A percentile compares a stretch with the other conserved stretches of the same genome.
These are phyloP conservation scores for Venusia cambrica DNA, from an alignment of 2,888 invertebrate species.

Conservation along the genomic window DNA sequence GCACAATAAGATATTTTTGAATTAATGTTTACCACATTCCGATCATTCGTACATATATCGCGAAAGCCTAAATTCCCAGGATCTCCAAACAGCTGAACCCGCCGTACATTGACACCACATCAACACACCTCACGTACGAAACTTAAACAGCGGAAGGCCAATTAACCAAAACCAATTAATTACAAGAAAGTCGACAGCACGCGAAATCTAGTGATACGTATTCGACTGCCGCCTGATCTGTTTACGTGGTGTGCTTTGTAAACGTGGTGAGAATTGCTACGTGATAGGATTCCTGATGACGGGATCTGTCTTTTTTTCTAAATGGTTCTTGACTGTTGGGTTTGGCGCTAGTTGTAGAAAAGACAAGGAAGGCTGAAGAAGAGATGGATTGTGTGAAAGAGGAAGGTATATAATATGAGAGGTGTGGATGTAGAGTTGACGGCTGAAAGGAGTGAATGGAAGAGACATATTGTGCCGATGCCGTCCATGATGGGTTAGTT, in stretches of 20 bases:
- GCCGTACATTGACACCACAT: constrained; percentile 9
- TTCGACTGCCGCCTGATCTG: constrained; percentile 45
- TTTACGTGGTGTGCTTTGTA: constrained; percentile 55
- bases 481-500: no score
- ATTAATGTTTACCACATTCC: no score
- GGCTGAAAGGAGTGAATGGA: no score
- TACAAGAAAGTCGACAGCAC: constrained; percentile 58
- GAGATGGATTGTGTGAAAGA: no score
- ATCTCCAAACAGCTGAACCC: constrained; percentile 1
- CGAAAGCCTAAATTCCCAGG: neutral
- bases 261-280: constrained; percentile 48
- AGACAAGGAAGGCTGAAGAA: no score
- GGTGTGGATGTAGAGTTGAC: no score
- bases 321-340: no score
- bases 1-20: no score
- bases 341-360: no score
- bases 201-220: constrained; percentile 51
- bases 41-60: neutral
- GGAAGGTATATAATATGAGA: no score
- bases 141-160: constrained; percentile 24
- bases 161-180: constrained; percentile 51
- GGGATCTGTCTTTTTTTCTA: no score
- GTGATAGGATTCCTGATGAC: constrained; percentile 41
- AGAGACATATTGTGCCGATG: no score
- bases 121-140: constrained; percentile 22